Conservation (phyloP, 2,113 vertebrate genomes). For the Danionella cerebrum region DNA sequence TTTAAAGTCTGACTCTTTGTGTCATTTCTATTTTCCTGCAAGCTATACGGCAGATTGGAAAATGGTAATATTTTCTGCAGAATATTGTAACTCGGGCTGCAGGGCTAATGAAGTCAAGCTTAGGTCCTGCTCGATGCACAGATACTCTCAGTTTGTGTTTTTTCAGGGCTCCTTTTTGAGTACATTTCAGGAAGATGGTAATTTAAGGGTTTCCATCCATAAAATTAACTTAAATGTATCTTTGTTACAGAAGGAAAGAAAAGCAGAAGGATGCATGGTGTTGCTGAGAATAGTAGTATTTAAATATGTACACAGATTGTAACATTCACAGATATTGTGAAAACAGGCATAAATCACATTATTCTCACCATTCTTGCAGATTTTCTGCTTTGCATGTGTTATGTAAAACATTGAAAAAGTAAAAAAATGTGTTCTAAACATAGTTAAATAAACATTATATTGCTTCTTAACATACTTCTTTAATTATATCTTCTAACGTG, state of each 20-base stretch:
- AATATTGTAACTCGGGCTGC: constrained; percentile 26
- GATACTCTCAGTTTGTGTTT: background rate
- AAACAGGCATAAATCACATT: constrained; percentile 52
- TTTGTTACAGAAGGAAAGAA: background rate
- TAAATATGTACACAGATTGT: constrained; percentile 40
- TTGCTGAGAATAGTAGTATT: constrained; percentile 29
- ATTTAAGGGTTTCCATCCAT: constrained; percentile 50
- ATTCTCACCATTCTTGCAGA: constrained; percentile 16
- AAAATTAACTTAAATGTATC: constrained; percentile 35
- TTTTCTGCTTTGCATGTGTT: background rate
- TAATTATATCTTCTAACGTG: too few relatives aligned
- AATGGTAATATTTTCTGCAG: constrained; percentile 58
- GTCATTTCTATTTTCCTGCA: constrained; percentile 53
- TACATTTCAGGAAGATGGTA: constrained; percentile 21
- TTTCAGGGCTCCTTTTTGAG: background rate
- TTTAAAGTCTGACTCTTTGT: constrained; percentile 53
- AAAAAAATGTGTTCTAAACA: too few relatives aligned
- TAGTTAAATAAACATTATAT: too few relatives aligned
- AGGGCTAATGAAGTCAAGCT: constrained; percentile 51
- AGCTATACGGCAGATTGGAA: constrained; percentile 61
- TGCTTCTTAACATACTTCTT: too few relatives aligned
- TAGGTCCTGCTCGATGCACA: constrained; percentile 45
- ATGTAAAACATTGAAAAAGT: too few relatives aligned
- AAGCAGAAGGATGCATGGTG: background rate
- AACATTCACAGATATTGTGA: constrained; percentile 20